Evolutionary conservation across 2,888 invertebrate species (phyloP).

Genomic region (Scrobipalpa costella): DNA sequence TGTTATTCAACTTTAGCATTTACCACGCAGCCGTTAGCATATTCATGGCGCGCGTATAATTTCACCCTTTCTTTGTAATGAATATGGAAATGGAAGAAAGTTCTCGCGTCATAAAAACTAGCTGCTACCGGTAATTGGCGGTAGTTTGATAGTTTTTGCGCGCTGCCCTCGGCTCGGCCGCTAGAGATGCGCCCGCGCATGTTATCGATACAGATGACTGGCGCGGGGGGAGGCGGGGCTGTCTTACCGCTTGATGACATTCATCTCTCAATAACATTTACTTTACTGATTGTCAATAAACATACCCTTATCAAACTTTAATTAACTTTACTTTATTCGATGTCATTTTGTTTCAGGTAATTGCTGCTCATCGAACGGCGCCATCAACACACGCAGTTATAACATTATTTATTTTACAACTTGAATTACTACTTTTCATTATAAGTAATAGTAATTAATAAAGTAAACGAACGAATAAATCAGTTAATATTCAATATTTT

Average conservation of each 20-base stretch:
- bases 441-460: slow-evolving; percentile 5
- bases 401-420: background rate
- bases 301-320: background rate
- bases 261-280: slow-evolving; percentile 14
- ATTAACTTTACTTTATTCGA: background rate
- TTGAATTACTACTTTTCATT: too few species aligned
- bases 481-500: background rate
- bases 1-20: slow-evolving; percentile 79
- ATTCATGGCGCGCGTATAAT: slow-evolving; percentile 71
- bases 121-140: slow-evolving; percentile 70
- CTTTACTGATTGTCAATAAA: slow-evolving; percentile 15
- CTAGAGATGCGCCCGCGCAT: slow-evolving; percentile 14
- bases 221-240: background rate
- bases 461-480: slow-evolving; percentile 5
- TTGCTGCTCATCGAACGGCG: background rate
- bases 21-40: slow-evolving; percentile 66
- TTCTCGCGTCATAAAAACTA: slow-evolving; percentile 74
- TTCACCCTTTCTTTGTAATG: slow-evolving; percentile 77
- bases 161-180: slow-evolving; percentile 28
- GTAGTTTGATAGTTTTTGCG: slow-evolving; percentile 57
- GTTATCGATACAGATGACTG: background rate
- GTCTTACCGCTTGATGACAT: background rate
- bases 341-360: slow-evolving; percentile 9
- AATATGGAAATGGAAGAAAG: slow-evolving; percentile 78
- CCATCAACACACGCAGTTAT: background rate